A percentile compares a stretch with the other conserved stretches of the same genome.
Evolutionary conservation across 2,797 vertebrate genomes (phyloP).

Genomic region (Trichosurus vulpecula): DNA sequence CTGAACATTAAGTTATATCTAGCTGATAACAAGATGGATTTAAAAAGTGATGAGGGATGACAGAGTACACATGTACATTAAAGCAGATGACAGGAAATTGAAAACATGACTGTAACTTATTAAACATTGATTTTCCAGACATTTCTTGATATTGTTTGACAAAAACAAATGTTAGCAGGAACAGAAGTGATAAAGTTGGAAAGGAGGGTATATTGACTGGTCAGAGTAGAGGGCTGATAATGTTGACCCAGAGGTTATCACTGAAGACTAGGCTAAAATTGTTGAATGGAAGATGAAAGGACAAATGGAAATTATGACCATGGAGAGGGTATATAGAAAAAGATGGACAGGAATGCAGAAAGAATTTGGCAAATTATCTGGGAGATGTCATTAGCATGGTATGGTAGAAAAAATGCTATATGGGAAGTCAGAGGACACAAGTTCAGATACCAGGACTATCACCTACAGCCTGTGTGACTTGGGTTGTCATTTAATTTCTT

Average conservation of each 20-base stretch:
- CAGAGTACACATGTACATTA: constrained; percentile 77
- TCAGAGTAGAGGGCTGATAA: constrained; percentile 18
- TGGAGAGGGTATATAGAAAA: neutral
- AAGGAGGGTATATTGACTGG: neutral
- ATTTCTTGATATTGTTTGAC: constrained; percentile 78
- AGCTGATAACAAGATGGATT: constrained; percentile 81
- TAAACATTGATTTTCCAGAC: constrained; percentile 82
- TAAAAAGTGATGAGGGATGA: constrained; percentile 78
- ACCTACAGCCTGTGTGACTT: neutral
- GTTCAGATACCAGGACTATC: neutral
- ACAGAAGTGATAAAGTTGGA: constrained; percentile 53
- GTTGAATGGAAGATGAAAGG: neutral
- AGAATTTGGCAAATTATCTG: neutral
- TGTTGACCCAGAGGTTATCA: constrained; percentile 1
- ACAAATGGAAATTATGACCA: neutral
- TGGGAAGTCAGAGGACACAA: neutral
- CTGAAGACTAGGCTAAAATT: neutral
- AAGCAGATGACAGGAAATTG: constrained; percentile 81
- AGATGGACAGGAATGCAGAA: neutral
- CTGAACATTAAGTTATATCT: constrained; percentile 79
- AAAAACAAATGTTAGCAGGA: constrained; percentile 78
- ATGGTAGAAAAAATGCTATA: too few species aligned
- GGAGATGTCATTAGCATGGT: neutral
- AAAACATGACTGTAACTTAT: constrained; percentile 82
- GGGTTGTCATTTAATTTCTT: neutral